phyloP scores from a whole-genome alignment of 2,797 vertebrate species.

The Meriones psammophilus region DNA sequence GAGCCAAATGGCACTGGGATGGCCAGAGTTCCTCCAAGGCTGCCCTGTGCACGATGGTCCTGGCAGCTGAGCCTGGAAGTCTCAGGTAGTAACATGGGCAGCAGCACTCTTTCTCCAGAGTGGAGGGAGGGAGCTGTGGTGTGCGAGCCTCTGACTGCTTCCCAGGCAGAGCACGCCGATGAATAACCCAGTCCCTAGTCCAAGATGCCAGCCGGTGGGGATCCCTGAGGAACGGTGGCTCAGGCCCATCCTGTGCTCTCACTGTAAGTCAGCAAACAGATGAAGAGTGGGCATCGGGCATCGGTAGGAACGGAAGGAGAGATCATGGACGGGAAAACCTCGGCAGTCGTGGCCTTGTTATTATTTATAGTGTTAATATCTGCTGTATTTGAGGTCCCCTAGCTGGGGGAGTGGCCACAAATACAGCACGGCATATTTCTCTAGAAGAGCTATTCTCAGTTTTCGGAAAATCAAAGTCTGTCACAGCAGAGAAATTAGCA shows the following conservation, averaged over 20 bases:
- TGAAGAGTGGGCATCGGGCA: no score
- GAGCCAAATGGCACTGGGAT: rapidly evolving
- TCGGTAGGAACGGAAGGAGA: not conserved
- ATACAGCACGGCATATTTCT: not conserved
- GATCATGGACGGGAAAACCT: rapidly evolving
- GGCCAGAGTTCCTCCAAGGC: not conserved
- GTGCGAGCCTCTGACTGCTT: rapidly evolving
- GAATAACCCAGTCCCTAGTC: rapidly evolving
- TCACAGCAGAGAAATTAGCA: slow-evolving; percentile 56
- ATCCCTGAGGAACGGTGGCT: rapidly evolving
- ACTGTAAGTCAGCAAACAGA: no score
- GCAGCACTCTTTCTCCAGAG: rapidly evolving
- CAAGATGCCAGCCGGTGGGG: rapidly evolving
- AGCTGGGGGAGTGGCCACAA: not conserved
- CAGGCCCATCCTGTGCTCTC: not conserved
- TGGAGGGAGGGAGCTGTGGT: rapidly evolving
- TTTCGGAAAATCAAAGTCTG: slow-evolving; percentile 66
- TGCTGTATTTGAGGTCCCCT: not conserved
- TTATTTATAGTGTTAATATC: not conserved
- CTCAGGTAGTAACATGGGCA: rapidly evolving
- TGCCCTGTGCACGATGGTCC: rapidly evolving
- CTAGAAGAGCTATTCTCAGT: not conserved
- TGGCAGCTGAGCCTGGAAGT: no score
- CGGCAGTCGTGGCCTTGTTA: no score
- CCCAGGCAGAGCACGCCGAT: not conserved